Evolutionary conservation across 2,797 vertebrate genomes (phyloP).

Genomic region (Coregonus sp.): DNA sequence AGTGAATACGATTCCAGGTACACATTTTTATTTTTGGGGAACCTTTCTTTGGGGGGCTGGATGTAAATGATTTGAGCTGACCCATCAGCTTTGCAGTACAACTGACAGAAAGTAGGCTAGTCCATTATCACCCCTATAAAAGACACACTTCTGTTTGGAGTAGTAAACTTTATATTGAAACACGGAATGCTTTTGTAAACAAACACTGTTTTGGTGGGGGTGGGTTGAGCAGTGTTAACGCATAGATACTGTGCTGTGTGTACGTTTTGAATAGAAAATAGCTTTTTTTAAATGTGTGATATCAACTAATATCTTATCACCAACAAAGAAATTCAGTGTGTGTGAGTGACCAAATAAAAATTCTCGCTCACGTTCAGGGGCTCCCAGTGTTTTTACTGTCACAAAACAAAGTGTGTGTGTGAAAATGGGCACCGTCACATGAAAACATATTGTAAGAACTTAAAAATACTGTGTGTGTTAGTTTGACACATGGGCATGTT

Average conservation of each 20-base stretch:
- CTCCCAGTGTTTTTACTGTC: conserved; percentile 64
- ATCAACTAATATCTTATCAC: no score
- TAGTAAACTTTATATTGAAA: conserved; percentile 71
- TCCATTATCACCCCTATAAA: conserved; percentile 42
- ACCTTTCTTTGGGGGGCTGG: conserved; percentile 47
- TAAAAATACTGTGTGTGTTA: conserved; percentile 50
- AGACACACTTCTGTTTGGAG: conserved; percentile 40
- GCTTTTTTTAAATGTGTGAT: no score
- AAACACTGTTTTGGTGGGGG: conserved; percentile 63
- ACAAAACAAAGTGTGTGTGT: conserved; percentile 32
- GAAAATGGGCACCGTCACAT: conserved; percentile 48
- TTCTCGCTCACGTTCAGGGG: conserved; percentile 70
- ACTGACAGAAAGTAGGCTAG: conserved; percentile 45
- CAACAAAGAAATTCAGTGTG: conserved; percentile 20
- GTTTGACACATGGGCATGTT: conserved; percentile 73
- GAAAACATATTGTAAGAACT: conserved; percentile 51
- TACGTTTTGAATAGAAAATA: no score
- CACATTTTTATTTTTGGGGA: conserved; percentile 51
- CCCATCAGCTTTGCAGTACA: conserved; percentile 37
- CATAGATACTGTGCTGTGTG: no score
- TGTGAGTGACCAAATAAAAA: conserved; percentile 22
- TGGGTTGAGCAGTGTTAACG: conserved; percentile 41
- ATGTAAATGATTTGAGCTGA: conserved; percentile 52
- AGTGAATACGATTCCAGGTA: conserved; percentile 57
- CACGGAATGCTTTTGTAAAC: conserved; percentile 76